These are phyloP conservation scores for Charanyca ferruginea DNA, from an alignment of 2,888 invertebrate genomes.

Conservation along the genomic window DNA sequence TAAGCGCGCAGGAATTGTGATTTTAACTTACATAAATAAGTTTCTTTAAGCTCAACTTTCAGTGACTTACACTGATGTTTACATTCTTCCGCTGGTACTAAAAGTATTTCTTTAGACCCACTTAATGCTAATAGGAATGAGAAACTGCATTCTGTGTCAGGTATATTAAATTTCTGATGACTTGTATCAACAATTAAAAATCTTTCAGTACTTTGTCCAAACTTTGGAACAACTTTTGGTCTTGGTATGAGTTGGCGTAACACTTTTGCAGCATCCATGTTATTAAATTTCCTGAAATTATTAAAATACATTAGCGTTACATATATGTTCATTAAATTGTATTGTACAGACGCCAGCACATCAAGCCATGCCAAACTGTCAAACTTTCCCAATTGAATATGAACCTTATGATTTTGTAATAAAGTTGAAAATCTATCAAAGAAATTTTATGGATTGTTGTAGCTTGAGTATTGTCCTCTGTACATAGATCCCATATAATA, in stretches of 20 bases:
- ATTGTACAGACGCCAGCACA: too few species aligned
- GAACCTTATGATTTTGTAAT: too few species aligned
- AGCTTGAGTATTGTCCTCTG: too few species aligned
- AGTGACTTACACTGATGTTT: conserved; percentile 93
- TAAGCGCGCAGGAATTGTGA: too few species aligned
- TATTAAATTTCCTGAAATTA: conserved; percentile 93
- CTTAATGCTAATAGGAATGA: conserved; percentile 94
- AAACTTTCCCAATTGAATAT: too few species aligned
- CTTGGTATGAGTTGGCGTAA: conserved; percentile 94
- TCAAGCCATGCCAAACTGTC: too few species aligned
- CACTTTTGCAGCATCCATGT: conserved; percentile 93
- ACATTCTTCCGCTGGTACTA: conserved; percentile 95
- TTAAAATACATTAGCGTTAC: neutral
- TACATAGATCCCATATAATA: too few species aligned
- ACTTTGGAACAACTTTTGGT: conserved; percentile 93
- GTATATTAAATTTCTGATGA: conserved; percentile 93
- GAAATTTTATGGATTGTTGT: too few species aligned
- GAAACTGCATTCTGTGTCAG: conserved; percentile 96
- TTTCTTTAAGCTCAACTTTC: conserved; percentile 93
- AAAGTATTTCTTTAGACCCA: conserved; percentile 93
- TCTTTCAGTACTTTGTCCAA: conserved; percentile 95
- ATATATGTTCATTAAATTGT: too few species aligned
- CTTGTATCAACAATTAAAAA: conserved; percentile 94
- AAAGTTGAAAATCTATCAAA: too few species aligned
- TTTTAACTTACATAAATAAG: conserved; percentile 93